phyloP scores from a whole-genome alignment of 2,888 invertebrate species.

The Epinotia brunnichana region DNA sequence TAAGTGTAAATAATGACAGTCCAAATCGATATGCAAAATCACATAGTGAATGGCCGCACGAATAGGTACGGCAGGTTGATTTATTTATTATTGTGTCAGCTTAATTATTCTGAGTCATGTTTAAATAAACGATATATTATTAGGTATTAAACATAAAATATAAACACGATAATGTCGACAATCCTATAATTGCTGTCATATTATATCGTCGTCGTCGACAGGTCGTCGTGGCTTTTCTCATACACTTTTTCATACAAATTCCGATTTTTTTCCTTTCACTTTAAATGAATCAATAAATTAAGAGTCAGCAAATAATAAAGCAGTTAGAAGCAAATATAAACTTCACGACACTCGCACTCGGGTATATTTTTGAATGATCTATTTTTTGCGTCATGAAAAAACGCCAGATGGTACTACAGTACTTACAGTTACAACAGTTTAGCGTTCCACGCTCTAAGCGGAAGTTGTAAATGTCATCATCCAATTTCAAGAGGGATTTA shows the following conservation, averaged over 20 bases:
- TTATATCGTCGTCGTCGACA: neutral
- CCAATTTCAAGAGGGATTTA: conserved; percentile 21
- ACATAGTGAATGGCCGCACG: neutral
- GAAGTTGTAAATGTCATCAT: conserved; percentile 11
- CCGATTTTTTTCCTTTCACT: too few species aligned
- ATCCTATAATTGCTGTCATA: too few species aligned
- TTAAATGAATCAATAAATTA: too few species aligned
- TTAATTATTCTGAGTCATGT: conserved; percentile 2
- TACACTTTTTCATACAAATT: neutral
- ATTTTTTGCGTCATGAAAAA: neutral
- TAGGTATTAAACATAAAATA: neutral
- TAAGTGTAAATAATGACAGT: conserved; percentile 12
- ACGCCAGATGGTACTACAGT: neutral
- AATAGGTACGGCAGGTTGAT: conserved; percentile 1
- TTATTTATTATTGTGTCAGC: neutral
- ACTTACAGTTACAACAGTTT: neutral
- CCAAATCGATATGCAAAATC: conserved; percentile 22
- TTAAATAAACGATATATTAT: too few species aligned
- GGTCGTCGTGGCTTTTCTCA: too few species aligned
- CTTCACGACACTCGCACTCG: too few species aligned
- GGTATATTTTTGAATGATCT: neutral
- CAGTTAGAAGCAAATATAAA: too few species aligned
- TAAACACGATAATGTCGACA: neutral
- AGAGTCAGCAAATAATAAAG: too few species aligned
- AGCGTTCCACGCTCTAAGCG: neutral